These are phyloP conservation scores for Phytoseiulus persimilis DNA, from an alignment of 2,888 invertebrate species.

Conservation along the genomic window DNA sequence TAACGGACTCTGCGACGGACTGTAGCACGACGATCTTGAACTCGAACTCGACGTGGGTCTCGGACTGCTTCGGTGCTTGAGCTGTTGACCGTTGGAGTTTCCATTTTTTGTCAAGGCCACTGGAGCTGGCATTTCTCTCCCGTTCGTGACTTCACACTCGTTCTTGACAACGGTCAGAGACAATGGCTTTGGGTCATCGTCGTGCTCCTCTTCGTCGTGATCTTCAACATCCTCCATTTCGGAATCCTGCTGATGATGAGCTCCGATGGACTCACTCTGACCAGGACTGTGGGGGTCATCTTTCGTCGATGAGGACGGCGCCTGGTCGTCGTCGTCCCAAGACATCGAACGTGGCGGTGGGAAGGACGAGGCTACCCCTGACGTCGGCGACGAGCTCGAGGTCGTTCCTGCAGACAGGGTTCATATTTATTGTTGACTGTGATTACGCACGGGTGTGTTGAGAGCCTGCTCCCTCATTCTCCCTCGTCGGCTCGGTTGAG, in stretches of 20 bases:
- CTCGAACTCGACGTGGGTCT: conserved; percentile 29
- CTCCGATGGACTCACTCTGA: neutral
- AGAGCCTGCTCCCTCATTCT: neutral
- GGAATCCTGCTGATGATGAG: neutral
- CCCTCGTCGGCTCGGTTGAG: neutral
- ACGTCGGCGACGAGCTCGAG: conserved; percentile 26
- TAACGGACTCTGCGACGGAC: conserved; percentile 17
- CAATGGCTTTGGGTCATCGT: conserved; percentile 6
- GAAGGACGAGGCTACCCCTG: neutral
- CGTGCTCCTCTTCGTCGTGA: neutral
- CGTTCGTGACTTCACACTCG: neutral
- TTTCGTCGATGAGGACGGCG: neutral
- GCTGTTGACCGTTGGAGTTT: neutral
- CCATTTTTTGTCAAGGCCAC: conserved; percentile 23
- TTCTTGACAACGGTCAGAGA: conserved; percentile 30
- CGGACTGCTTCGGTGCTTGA: conserved; percentile 27
- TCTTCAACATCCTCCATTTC: conserved; percentile 34
- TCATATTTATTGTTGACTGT: neutral
- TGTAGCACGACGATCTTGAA: conserved; percentile 23
- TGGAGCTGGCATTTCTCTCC: conserved; percentile 24
- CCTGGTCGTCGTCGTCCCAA: conserved; percentile 18
- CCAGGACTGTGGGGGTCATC: neutral
- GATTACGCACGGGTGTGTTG: neutral
- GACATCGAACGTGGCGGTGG: conserved; percentile 21
- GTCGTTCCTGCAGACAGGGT: neutral